Conservation (phyloP, 2,888 invertebrate genomes). For the Tinea semifulvella region DNA sequence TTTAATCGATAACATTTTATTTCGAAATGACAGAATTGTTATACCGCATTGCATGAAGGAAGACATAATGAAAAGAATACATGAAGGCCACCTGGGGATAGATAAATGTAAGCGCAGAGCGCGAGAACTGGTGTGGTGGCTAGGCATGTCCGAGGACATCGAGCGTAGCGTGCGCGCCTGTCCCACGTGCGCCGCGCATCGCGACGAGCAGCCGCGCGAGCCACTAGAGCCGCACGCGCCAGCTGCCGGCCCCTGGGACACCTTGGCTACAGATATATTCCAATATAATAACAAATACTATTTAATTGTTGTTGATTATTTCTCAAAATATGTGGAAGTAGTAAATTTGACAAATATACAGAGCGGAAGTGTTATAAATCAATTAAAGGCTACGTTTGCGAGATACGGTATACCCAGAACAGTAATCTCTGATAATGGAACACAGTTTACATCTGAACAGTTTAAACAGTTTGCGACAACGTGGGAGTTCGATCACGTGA, state of each 20-base stretch:
- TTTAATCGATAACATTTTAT: neutral
- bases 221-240: conserved; percentile 18
- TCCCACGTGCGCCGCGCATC: conserved; percentile 19
- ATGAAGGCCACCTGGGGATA: conserved; percentile 18
- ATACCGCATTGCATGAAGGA: neutral
- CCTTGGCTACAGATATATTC: conserved; percentile 21
- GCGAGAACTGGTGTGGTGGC: conserved; percentile 20
- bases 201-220: conserved; percentile 19
- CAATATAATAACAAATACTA: conserved; percentile 21
- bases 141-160: conserved; percentile 19
- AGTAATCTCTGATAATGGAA: neutral
- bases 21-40: neutral
- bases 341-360: neutral
- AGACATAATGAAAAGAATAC: conserved; percentile 14
- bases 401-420: neutral
- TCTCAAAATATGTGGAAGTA: conserved; percentile 22
- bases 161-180: conserved; percentile 17
- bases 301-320: conserved; percentile 24
- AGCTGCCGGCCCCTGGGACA: conserved; percentile 14
- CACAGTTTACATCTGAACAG: neutral
- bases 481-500: conserved; percentile 6
- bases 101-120: conserved; percentile 20
- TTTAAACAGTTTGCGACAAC: neutral
- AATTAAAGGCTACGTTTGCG: neutral
- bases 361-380: neutral